Conservation (phyloP, 92 coral and sea anemone genomes). For the Ricordea florida region DNA sequence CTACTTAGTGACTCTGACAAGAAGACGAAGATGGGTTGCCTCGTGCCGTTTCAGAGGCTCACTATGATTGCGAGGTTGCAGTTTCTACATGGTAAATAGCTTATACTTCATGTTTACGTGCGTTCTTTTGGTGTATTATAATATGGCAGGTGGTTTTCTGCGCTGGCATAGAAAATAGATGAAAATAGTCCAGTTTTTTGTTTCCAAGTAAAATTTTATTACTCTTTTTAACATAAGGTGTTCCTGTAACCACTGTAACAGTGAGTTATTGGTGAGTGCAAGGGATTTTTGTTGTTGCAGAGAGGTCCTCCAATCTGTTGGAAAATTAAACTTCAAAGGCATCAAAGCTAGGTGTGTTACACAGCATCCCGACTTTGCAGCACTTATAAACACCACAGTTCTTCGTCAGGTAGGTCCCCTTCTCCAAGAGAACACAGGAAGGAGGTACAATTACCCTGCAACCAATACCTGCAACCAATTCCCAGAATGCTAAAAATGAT, state of each 20-base stretch:
- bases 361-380: constrained; percentile 38
- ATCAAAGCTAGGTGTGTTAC: constrained; percentile 30
- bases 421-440: constrained; percentile 35
- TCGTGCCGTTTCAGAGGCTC: constrained; percentile 31
- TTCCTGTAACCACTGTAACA: constrained; percentile 12
- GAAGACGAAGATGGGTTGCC: constrained; percentile 41
- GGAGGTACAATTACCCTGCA: constrained; percentile 44
- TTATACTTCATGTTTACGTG: not conserved
- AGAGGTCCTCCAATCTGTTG: constrained; percentile 26
- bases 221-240: constrained; percentile 23
- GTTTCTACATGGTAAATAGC: constrained; percentile 37
- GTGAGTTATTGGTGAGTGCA: constrained; percentile 13
- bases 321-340: constrained; percentile 45
- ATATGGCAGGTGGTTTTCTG: not conserved
- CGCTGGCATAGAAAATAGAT: no score
- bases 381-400: constrained; percentile 44
- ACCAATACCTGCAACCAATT: constrained; percentile 18
- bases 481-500: constrained; percentile 41
- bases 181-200: no score
- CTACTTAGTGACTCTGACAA: no score
- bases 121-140: not conserved
- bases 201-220: not conserved
- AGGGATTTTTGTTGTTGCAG: constrained; percentile 48
- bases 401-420: constrained; percentile 47
- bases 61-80: constrained; percentile 12